Evolutionary conservation across 2,888 invertebrate genomes (phyloP).

Genomic region (Lissocephala sabroskyi): DNA sequence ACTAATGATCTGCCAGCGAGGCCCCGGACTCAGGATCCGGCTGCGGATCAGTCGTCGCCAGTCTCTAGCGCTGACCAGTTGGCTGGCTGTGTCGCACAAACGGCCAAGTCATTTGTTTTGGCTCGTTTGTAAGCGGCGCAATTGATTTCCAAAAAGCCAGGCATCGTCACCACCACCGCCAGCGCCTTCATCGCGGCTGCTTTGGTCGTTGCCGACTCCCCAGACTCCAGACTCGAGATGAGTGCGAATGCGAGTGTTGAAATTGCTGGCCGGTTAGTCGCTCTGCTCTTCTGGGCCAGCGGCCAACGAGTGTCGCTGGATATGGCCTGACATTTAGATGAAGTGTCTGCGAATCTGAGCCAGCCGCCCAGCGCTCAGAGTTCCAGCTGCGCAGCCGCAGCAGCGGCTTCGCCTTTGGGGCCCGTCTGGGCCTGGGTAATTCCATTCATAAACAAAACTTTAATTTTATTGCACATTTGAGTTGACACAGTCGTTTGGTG

Average conservation of each 20-base stretch:
- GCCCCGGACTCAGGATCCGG: not conserved
- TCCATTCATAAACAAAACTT: slow-evolving; percentile 70
- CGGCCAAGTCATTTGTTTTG: slow-evolving; percentile 56
- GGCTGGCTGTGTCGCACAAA: slow-evolving; percentile 8
- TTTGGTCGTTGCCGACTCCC: slow-evolving; percentile 4
- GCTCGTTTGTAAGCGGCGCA: slow-evolving; percentile 61
- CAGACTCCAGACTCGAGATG: slow-evolving; percentile 15
- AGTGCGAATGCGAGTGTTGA: slow-evolving; percentile 42
- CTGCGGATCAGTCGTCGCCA: not conserved
- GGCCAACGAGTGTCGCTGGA: slow-evolving; percentile 65
- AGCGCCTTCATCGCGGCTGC: slow-evolving; percentile 1
- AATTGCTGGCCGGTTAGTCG: slow-evolving; percentile 25
- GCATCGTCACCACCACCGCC: slow-evolving; percentile 31
- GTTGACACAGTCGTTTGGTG: slow-evolving; percentile 32
- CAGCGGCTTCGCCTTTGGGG: slow-evolving; percentile 30
- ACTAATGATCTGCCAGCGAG: slow-evolving; percentile 55
- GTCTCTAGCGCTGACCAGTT: not conserved
- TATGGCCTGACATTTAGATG: slow-evolving; percentile 71
- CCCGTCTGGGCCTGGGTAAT: slow-evolving; percentile 44
- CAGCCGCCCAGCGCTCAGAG: slow-evolving; percentile 19
- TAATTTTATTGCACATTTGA: slow-evolving; percentile 56
- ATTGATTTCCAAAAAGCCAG: slow-evolving; percentile 64
- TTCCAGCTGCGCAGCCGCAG: slow-evolving; percentile 50
- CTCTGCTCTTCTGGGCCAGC: slow-evolving; percentile 26
- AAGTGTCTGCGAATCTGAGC: slow-evolving; percentile 67